phyloP scores from a whole-genome alignment of 2,113 vertebrate species.

The Sebastes fasciatus region DNA sequence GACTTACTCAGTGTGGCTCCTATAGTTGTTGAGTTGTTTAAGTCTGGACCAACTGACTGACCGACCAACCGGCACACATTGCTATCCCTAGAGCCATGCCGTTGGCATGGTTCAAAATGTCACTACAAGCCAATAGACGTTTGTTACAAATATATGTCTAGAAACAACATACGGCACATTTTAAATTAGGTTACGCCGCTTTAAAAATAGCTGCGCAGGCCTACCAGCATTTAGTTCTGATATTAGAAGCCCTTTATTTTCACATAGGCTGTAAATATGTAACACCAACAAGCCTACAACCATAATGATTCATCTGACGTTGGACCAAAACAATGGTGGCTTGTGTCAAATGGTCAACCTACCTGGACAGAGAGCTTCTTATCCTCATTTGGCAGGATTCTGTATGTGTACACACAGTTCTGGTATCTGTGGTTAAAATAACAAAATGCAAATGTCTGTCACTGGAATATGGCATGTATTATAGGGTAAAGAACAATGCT shows the following conservation, averaged over 20 bases:
- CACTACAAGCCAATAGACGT: not conserved
- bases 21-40: not conserved
- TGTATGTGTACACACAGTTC: conserved; percentile 96
- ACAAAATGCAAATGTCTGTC: conserved; percentile 55
- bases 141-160: not conserved
- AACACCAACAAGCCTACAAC: not conserved
- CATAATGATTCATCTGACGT: not conserved
- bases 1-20: no score
- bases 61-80: not conserved
- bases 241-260: not conserved
- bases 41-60: not conserved
- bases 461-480: conserved; percentile 5
- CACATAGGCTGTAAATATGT: not conserved
- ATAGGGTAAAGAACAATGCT: not conserved
- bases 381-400: conserved; percentile 95
- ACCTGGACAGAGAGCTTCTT: conserved; percentile 96
- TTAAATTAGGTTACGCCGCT: not conserved
- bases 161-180: not conserved
- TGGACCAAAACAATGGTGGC: not conserved
- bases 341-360: conserved; percentile 64
- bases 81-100: not conserved
- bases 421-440: conserved; percentile 85
- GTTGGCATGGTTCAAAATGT: not conserved
- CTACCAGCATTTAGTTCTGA: no score
- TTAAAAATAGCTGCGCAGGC: not conserved